Base-by-base conservation (phyloP, 2,797 vertebrate genomes). In the Pipistrellus pipistrellus region DNA sequence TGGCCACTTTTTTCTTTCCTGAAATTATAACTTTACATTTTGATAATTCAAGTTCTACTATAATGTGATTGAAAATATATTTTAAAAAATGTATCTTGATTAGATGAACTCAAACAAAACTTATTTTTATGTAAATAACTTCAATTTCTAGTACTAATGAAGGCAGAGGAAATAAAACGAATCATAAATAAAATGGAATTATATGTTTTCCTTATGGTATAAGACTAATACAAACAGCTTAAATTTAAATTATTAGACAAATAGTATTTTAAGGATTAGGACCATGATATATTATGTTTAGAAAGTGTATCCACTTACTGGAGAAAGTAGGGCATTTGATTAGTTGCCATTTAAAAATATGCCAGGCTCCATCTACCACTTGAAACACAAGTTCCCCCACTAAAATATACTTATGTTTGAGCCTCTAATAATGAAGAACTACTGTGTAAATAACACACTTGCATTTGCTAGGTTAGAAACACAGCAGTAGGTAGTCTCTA, bases 171-270 rank as follows among this genome's bases (percentile, higher is more conserved):
- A 96, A 18, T 4, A 32, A 85, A 95, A 68, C 20, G 94, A n/a
- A 64, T 88, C 0, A 85, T 38, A 96, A 91, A 95, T 66, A 30
- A 96, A 93, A 94, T 72, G 35, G 20, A 96, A 96, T 20, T 90
- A 92, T 82, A 55, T 86, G 78, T 88, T 96, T 95, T 90, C 51
- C 57, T 82, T 38, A 38, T 94, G 91, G 35, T 91, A 71, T 78
- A 53, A 75, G 72, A 75, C 73, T 2, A 76, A 92, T 71, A 91
- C 68, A 62, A 91, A 91, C 10, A 85, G n/a, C 8, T 93, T 75
- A 90, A 88, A 46, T 53, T 13, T 89, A 4, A 87, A 55, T 85
- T 84, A 89, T 38, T 23, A 85, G 27, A 80, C 59, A 85, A 57
- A 69, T 10, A 88, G 53, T 71, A 57, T 71, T 85, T 87, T 44